A percentile compares a stretch with the other conserved stretches of the same genome.
Evolutionary conservation across 2,888 invertebrate species (phyloP).

Genomic region (Dugesia japonica): DNA sequence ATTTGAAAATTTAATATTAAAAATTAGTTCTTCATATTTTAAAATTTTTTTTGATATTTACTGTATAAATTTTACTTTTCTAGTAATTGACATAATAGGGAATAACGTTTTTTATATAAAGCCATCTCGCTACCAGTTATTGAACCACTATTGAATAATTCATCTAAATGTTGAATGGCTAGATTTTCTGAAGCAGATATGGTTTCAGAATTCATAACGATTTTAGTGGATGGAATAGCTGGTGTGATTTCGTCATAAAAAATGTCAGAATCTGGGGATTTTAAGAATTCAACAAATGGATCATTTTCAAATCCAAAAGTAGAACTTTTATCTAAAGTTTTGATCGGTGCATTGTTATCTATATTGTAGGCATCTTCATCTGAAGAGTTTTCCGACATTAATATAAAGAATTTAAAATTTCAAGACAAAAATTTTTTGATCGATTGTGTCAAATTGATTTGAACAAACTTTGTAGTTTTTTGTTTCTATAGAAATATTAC

Average conservation of each 20-base stretch:
- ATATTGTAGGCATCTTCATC: too few species aligned
- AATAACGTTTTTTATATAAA: conserved; percentile 39
- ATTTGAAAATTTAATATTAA: background rate
- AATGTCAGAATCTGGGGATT: background rate
- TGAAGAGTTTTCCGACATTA: too few species aligned
- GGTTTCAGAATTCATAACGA: background rate
- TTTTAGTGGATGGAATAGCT: background rate
- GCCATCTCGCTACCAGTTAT: conserved; percentile 46
- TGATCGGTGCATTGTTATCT: too few species aligned
- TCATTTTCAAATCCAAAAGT: background rate
- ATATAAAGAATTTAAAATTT: too few species aligned
- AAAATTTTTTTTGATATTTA: too few species aligned
- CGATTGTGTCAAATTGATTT: too few species aligned
- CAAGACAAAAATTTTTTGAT: too few species aligned
- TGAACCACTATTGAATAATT: conserved; percentile 45
- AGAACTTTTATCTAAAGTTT: background rate
- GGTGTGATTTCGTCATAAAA: background rate
- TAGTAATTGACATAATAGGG: background rate
- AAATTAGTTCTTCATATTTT: too few species aligned
- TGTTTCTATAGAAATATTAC: too few species aligned
- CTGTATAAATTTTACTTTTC: background rate
- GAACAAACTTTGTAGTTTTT: too few species aligned
- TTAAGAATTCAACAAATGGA: background rate
- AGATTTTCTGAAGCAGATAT: background rate
- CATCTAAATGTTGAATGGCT: conserved; percentile 47